Evolutionary conservation across 2,113 vertebrate species (phyloP), one percentile per base, ranked within the genome.

Genomic region (Oxyruncus cristatus): DNA sequence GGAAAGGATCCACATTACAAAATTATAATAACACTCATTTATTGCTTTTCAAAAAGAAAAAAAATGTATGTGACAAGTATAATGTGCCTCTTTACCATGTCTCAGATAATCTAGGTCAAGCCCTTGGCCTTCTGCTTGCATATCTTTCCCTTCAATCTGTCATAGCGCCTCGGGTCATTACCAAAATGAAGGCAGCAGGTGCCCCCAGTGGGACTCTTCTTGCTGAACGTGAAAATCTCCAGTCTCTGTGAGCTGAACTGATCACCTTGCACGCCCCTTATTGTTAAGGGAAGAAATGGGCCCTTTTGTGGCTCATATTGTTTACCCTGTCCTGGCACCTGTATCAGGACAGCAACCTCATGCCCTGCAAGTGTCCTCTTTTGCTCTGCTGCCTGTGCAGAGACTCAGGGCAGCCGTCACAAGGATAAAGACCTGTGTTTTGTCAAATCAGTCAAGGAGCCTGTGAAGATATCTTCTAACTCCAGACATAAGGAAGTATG

Each of bases 211-310:
- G 58, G 63, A 83, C 18, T 32, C 11, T 61, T 75, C 88, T 46
- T 80, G 37, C 72, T 83, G n/a, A 59, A 46, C 4, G 1, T 70
- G 75, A 49, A 93, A 74, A 33, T 74, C 55, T 66, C 19, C 52
- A 19, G 66, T 32, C 28, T 73, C 71, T 0, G 0, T 1, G 8
- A 59, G 47, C 55, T 56, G 17, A 72, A 21, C 50, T 0, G 0
- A 26, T 91, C 37, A n/a, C 59, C 35, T 59, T 71, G 23, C 32
- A 28, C 0, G 1, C 21, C 27, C 4, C 0, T 44, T 86, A 44
- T 63, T 32, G 0, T 12, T 55, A 37, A 35, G 42, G 47, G 68
- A 84, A 95, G 52, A 95, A 92, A 73, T 1, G 67, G 23, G 21
- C 23, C 59, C 68, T 91, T 88, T 80, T 66, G 67, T 47, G 63